Conservation (phyloP, 1,140 invertebrate species). For the Frieseomelitta varia region DNA sequence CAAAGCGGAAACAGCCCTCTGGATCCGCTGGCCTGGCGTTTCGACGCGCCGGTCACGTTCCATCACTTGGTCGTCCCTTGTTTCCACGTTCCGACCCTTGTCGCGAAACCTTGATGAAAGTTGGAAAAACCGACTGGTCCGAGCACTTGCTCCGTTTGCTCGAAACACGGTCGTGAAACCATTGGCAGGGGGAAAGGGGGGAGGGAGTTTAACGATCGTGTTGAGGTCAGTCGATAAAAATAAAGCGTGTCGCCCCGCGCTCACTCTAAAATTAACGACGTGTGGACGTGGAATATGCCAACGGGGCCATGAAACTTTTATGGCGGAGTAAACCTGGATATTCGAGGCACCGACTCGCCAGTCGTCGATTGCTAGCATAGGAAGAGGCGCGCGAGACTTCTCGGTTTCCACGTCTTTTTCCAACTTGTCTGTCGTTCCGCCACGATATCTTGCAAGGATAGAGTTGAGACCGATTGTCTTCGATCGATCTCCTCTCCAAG, state of each 20-base stretch:
- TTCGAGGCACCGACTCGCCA: constrained; percentile 39
- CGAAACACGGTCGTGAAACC: not conserved
- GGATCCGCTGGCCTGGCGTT: not conserved
- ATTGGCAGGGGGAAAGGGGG: not conserved
- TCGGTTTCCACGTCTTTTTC: constrained; percentile 10
- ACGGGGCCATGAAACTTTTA: constrained; percentile 70
- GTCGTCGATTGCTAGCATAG: not conserved
- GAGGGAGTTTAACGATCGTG: constrained; percentile 65
- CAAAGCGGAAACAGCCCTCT: constrained; percentile 23
- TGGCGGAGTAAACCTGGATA: constrained; percentile 66
- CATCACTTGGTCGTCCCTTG: not conserved
- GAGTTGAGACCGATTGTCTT: not conserved
- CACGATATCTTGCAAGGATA: not conserved
- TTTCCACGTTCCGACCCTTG: not conserved
- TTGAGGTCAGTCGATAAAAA: constrained; percentile 71
- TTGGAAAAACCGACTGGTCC: constrained; percentile 55
- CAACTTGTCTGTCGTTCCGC: not conserved
- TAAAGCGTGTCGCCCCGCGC: constrained; percentile 60
- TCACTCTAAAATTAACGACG: constrained; percentile 69
- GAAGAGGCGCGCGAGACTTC: constrained; percentile 8
- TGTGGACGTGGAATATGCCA: constrained; percentile 67
- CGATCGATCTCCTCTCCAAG: not conserved
- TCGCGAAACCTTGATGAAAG: constrained; percentile 32
- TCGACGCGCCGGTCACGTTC: not conserved
- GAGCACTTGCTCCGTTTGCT: not conserved